Evolutionary conservation across 2,113 vertebrate genomes (phyloP), one percentile per base, ranked within the genome.

Genomic region (Meriones unguiculatus): DNA sequence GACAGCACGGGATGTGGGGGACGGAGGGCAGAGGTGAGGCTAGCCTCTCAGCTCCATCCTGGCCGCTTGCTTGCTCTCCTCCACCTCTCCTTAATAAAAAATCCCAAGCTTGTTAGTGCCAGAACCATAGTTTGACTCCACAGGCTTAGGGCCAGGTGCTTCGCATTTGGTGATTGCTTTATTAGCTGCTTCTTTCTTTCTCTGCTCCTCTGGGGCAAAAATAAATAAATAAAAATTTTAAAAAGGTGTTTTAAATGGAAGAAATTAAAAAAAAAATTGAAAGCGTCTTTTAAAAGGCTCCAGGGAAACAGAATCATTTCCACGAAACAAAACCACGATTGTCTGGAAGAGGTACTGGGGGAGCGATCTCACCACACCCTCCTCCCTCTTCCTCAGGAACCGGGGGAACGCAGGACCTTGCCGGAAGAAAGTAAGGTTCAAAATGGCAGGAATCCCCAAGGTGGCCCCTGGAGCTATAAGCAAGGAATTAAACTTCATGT

Each of bases 201-300:
- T 7, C 38, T 88, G 11, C 5, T 32, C 93, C 88, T 88, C 38
- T 38, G 78, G 97, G 96, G 90, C 50, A 72, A 65, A 86, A 78
- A 84, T 87, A 84, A 85, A 93, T 50, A 78, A 87, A 96, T 85
- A 93, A 96, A 86, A 93, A 4, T 46, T 46, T 46, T 57, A 57
- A 57, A 57, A 14, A 57, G 57, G 57, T 57, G 57, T 57, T 46
- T 57, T 57, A 57, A 57, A 57, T 57, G 8, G 57, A 57, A 57
- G 57, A 57, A 57, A 57, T 57, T 57, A 57, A 57, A 57, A 57
- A 57, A 70, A 96, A 90, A 93, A 70, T 94, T 97, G 92, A 96
- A 96, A 97, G 92, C 38, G 0, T 82, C 93, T 50, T 96, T 97
- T 97, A 97, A 98, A 96, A 97, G 73, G 86, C 92, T 97, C 96